Conservation (phyloP, 2,888 invertebrate genomes). For the Eupithecia exiguata region DNA sequence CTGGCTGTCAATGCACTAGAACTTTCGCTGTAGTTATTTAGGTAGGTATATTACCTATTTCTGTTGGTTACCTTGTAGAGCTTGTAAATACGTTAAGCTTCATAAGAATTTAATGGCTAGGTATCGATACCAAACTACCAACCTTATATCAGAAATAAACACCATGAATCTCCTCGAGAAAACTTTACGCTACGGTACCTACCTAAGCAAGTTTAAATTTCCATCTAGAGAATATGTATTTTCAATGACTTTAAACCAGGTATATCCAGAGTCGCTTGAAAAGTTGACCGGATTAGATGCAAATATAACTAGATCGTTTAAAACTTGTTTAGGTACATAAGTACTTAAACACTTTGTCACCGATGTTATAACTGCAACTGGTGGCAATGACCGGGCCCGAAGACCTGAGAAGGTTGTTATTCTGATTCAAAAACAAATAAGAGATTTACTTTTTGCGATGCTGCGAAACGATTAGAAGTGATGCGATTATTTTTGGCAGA, state of each 20-base stretch:
- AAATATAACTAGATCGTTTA: constrained; percentile 58
- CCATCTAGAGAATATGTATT: neutral
- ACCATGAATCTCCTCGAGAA: neutral
- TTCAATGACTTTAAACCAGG: constrained; percentile 1
- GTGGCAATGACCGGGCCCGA: constrained; percentile 76
- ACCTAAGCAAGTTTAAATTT: neutral
- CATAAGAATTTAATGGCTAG: neutral
- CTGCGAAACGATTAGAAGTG: constrained; percentile 39
- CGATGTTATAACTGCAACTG: constrained; percentile 78
- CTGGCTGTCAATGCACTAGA: neutral
- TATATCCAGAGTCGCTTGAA: constrained; percentile 30
- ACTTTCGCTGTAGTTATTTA: neutral
- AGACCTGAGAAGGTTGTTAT: constrained; percentile 64
- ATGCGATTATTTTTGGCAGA: constrained; percentile 33
- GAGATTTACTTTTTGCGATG: constrained; percentile 43
- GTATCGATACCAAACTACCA: neutral
- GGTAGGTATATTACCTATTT: neutral
- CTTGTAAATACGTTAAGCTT: neutral
- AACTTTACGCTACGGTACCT: neutral
- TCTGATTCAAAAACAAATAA: constrained; percentile 73
- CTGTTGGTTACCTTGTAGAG: neutral
- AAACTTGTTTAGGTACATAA: constrained; percentile 63
- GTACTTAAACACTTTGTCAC: constrained; percentile 64
- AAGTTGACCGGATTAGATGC: constrained; percentile 47
- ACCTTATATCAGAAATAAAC: neutral